Conservation (phyloP, 2,797 vertebrate species). For the Aeoliscus strigatus region DNA sequence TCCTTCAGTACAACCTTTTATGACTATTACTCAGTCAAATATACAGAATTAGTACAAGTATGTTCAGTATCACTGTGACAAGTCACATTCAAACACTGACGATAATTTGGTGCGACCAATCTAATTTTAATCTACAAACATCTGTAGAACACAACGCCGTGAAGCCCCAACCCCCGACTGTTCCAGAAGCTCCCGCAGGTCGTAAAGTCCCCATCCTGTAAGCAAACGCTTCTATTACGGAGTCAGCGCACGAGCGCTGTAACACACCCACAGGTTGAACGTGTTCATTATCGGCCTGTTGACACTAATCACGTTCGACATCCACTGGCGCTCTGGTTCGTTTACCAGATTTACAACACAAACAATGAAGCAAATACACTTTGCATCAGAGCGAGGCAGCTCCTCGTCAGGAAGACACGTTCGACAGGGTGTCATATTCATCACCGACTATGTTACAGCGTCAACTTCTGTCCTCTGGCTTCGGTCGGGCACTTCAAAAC, state of each 20-base stretch:
- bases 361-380: slow-evolving; percentile 56
- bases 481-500: slow-evolving; percentile 15
- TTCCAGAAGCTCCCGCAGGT: not conserved
- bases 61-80: too few relatives aligned
- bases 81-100: too few relatives aligned
- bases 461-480: slow-evolving; percentile 18
- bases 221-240: slow-evolving; percentile 19
- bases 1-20: too few relatives aligned
- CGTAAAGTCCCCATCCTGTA: too few relatives aligned
- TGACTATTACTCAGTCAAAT: too few relatives aligned
- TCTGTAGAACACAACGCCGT: too few relatives aligned
- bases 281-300: slow-evolving; percentile 59
- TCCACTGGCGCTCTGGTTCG: slow-evolving; percentile 46
- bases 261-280: slow-evolving; percentile 48
- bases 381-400: slow-evolving; percentile 26
- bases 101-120: too few relatives aligned
- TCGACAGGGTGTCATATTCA: slow-evolving; percentile 32
- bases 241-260: slow-evolving; percentile 19
- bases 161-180: too few relatives aligned
- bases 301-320: slow-evolving; percentile 60
- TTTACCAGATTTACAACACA: slow-evolving; percentile 61
- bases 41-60: too few relatives aligned
- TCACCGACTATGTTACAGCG: slow-evolving; percentile 28
- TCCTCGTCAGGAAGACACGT: slow-evolving; percentile 31
- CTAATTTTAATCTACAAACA: too few relatives aligned